Evolutionary conservation across 2,888 invertebrate genomes (phyloP), one percentile per base, ranked within the genome.

Genomic region (Matsumyia berberina): DNA sequence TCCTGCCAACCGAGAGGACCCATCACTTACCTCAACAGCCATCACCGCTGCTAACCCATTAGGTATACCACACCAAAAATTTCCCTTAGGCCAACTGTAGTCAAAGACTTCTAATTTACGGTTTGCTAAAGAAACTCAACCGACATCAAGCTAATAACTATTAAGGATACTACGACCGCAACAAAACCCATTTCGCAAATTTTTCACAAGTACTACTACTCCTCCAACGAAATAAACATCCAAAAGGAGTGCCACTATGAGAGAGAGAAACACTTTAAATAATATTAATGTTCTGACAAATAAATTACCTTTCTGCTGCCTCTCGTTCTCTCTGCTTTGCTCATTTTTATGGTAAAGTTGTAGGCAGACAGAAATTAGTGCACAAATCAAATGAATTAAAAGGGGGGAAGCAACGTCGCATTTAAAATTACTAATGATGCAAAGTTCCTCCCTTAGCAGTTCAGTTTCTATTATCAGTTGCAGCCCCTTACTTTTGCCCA

Each of bases 351-450:
- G 57, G 83, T 29, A 74, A 80, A 80, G 19, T 80, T 80, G 70
- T 74, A 85, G 85, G 80, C 80, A 85, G 76, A 64, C 70, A 70
- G 57, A 80, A 85, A 85, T 85, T 79, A 80, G 79, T 85, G 85
- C 80, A 85, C 83, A 79, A 83, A 74, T 83, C 83, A 85, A 85
- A 85, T 70, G 66, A 85, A 76, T 80, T 69, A 85, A 85, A 74
- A 70, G 53, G 70, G 31, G 60, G 53, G 12, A 24, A 58, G 66
- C 49, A 60, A 37, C 55, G 67, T 74, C 78, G 73, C 73, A 79
- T 83, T 83, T 79, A 83, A 83, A 83, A 83, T 79, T 83, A 83
- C 83, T 83, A 83, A 83, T 83, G 78, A 83, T 78, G 79, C 73
- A 78, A 83, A 74, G 67, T 77, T 77, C 64, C 72, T 67, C 79